Base-by-base conservation (phyloP, 2,888 invertebrate genomes). In the Xylota sylvarum region DNA sequence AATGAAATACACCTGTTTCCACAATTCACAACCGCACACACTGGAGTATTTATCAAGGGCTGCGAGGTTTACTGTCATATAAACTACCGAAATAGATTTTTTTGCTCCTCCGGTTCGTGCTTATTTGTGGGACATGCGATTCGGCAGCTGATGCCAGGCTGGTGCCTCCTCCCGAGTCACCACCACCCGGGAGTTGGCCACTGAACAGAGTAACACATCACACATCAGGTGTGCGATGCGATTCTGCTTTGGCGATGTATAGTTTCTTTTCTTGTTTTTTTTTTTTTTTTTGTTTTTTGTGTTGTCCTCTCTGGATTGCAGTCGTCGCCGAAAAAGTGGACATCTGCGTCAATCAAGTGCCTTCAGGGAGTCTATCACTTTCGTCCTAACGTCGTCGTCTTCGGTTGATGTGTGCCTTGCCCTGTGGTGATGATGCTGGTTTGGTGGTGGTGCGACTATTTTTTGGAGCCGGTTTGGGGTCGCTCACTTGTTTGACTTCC, bases 331-430 rank as follows among this genome's bases (percentile, higher is more conserved):
- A 73, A 79, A 62, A 86, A 55, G 48, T 77, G 55, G 86, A 86
- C 86, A 86, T 86, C 86, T 86, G 86, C 86, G 72, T 82, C 86
- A 82, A 86, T 86, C 82, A 86, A 82, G 40, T 77, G 82, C 86
- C 77, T 82, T 86, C 67, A 40, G 82, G 77, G 81, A 86, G 86
- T 86, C 77, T 82, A 82, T 86, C 82, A 86, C 81, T 86, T 86
- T 86, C 81, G 77, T 86, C 82, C 72, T 82, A 86, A 86, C 56
- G 40, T 72, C 60, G 43, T 19, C 74, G 65, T 23, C 23, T 23
- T 23, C 40, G 48, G 9, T 17, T 62, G 62, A 14, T 14, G 37
- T 12, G 19, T 43, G 23, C 23, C 23, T 23, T 35, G 73, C 43
- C 43, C 46, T 67, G 46, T 62, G 50, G 50, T 72, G 35, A 14